Evolutionary conservation across 2,888 invertebrate genomes (phyloP).

Genomic region (Tigriopus californicus): DNA sequence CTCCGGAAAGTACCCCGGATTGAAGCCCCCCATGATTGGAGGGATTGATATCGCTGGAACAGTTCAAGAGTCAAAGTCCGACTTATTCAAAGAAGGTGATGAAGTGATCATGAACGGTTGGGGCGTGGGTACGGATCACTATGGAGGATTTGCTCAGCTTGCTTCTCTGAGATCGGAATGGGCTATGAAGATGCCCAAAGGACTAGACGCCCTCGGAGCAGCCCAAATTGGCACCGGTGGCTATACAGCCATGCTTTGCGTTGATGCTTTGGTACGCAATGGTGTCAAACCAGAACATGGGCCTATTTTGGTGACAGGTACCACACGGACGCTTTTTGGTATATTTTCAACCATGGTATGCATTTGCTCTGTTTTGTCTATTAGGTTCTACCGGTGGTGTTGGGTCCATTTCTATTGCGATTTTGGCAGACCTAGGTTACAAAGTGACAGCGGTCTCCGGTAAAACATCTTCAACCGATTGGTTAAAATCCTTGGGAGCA

Average conservation of each 20-base stretch:
- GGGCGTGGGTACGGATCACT: slow-evolving; percentile 7
- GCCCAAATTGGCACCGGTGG: slow-evolving; percentile 8
- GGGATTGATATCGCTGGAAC: slow-evolving; percentile 8
- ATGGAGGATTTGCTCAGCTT: slow-evolving; percentile 4
- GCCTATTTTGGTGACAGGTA: slow-evolving; percentile 6
- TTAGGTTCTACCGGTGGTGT: slow-evolving; percentile 2
- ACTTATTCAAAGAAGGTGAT: neutral
- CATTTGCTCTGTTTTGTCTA: no score
- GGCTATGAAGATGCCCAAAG: neutral
- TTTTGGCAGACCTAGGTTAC: neutral
- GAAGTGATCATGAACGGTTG: neutral
- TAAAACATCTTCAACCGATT: neutral
- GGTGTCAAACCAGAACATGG: neutral
- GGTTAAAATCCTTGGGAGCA: neutral
- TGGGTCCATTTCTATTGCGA: neutral
- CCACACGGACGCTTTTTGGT: no score
- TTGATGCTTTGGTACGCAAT: neutral
- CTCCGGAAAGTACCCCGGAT: neutral
- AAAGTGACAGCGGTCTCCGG: neutral
- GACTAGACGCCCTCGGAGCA: neutral
- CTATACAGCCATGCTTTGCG: slow-evolving; percentile 11
- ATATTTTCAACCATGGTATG: no score
- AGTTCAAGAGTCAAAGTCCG: neutral
- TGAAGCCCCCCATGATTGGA: slow-evolving; percentile 4
- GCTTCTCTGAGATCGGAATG: neutral